Evolutionary conservation across 2,888 invertebrate species (phyloP), one percentile per base, ranked within the genome.

Genomic region (Brachynemurus nebulosus): DNA sequence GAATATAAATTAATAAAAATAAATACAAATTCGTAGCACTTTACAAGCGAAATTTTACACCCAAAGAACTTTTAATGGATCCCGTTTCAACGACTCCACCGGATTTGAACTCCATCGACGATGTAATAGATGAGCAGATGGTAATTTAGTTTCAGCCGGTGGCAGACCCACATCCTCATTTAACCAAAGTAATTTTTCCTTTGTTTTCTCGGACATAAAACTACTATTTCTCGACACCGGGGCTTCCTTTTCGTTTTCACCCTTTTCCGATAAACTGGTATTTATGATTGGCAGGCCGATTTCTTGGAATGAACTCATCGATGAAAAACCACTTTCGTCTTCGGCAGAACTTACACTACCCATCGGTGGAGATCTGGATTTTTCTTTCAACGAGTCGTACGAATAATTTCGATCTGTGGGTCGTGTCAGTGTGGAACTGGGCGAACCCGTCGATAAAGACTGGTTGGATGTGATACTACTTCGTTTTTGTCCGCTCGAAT

Each of bases 261-360:
- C 16, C 12, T 14, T 37, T 45, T 54, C 54, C 16, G 49, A 48
- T 48, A 52, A 50, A n/a, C 55, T 56, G 19, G 59, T 57, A 48
- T 57, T 55, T n/a, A 57, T 49, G n/a, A 59, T 18, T n/a, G 37
- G 83, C 55, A 85, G 67, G 9, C 84, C 84, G 38, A 85, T 76
- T 58, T 86, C 86, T 64, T 86, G 84, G 59, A 85, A 86, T 6
- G 86, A 86, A 61, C 78, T 85, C 71, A 86, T 81, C 7, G 86
- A 86, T 11, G 85, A 85, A 63, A 86, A 86, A 20, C 86, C 86
- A 58, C 86, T 86, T 62, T 86, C 86, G 54, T 86, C 85, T 59
- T 86, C 86, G 8, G 67, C 67, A 1, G 65, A 64, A 50, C 62
- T 61, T 11, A 63, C 55, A 47, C 61, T 63, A 7, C 57, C 57